phyloP scores from a whole-genome alignment of 2,888 invertebrate genomes.

The Axea sp. region DNA sequence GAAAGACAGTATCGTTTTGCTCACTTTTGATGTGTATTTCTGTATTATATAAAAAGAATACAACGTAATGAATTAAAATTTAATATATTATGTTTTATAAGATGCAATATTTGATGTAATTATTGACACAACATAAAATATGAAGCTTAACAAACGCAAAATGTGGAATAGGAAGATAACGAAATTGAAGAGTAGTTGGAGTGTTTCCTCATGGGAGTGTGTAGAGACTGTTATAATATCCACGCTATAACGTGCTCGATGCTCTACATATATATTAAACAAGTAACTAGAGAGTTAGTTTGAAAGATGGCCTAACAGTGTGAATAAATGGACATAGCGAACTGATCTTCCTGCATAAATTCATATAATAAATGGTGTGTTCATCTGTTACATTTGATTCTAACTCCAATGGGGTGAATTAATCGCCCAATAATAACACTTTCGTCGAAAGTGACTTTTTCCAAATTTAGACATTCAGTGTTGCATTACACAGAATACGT shows the following conservation, averaged over 20 bases:
- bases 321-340: slow-evolving; percentile 36
- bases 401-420: slow-evolving; percentile 1
- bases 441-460: slow-evolving; percentile 4
- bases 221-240: slow-evolving; percentile 7
- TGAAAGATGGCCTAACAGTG: slow-evolving; percentile 41
- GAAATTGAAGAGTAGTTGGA: slow-evolving; percentile 1
- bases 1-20: no score
- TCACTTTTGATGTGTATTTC: no score
- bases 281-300: slow-evolving; percentile 47
- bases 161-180: neutral
- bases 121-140: no score
- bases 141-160: neutral
- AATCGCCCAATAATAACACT: slow-evolving; percentile 26
- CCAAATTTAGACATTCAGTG: no score
- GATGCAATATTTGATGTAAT: no score
- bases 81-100: no score
- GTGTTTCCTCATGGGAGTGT: slow-evolving; percentile 6
- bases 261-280: slow-evolving; percentile 12
- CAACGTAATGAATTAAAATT: no score
- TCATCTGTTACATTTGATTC: slow-evolving; percentile 27
- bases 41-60: no score
- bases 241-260: neutral
- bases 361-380: slow-evolving; percentile 32
- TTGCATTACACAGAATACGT: no score
- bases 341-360: slow-evolving; percentile 42